phyloP scores from a whole-genome alignment of 1,140 invertebrate genomes.

The Hirudo medicinalis region DNA sequence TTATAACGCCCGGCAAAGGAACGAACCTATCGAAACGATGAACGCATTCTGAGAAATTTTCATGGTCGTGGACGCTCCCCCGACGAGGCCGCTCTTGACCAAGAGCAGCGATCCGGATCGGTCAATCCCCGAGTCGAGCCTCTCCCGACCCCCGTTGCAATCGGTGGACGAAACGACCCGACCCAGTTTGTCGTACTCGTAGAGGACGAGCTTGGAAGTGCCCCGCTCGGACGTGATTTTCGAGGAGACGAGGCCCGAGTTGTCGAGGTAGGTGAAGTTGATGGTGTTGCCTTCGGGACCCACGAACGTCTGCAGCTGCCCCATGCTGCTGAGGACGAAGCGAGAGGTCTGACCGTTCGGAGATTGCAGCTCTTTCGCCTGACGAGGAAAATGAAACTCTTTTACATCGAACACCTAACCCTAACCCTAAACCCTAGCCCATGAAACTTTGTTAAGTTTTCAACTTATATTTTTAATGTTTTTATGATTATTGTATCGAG shows the following conservation, averaged over 20 bases:
- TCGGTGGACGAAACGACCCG: slow-evolving; percentile 67
- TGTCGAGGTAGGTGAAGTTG: slow-evolving; percentile 80
- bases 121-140: slow-evolving; percentile 46
- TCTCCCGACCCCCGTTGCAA: slow-evolving; percentile 75
- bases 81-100: slow-evolving; percentile 24
- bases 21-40: too few species aligned
- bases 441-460: too few species aligned
- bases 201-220: slow-evolving; percentile 58
- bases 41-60: too few species aligned
- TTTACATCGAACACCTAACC: too few species aligned
- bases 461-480: too few species aligned
- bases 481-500: too few species aligned
- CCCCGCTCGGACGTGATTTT: slow-evolving; percentile 55
- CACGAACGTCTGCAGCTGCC: slow-evolving; percentile 70
- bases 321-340: slow-evolving; percentile 64
- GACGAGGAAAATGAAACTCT: neutral
- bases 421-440: too few species aligned
- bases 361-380: slow-evolving; percentile 80
- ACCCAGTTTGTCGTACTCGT: slow-evolving; percentile 73
- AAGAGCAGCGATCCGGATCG: slow-evolving; percentile 37
- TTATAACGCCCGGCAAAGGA: too few species aligned
- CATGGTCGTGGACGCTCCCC: too few species aligned
- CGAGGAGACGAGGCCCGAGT: slow-evolving; percentile 62
- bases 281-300: slow-evolving; percentile 81
- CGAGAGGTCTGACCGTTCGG: slow-evolving; percentile 82